These are phyloP conservation scores for Uria aalge DNA, from an alignment of 2,113 vertebrate genomes.

Conservation along the genomic window DNA sequence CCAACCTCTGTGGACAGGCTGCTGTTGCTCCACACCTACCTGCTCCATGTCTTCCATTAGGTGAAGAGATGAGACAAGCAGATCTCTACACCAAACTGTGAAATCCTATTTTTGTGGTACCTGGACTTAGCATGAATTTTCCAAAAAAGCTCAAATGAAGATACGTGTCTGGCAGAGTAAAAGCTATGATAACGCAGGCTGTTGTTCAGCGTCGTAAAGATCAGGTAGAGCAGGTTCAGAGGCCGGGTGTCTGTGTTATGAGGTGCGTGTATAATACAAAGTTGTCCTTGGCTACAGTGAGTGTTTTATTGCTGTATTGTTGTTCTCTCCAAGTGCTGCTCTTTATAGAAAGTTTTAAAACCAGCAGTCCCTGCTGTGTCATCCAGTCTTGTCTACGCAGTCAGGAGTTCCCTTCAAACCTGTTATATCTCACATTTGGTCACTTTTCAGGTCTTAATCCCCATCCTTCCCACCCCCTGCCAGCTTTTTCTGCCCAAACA, in stretches of 20 bases:
- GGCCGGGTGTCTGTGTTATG: neutral
- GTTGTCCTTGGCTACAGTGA: neutral
- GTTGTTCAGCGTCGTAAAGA: neutral
- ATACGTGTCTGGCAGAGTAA: neutral
- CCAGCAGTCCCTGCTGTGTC: neutral
- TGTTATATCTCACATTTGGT: neutral
- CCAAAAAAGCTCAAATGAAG: neutral
- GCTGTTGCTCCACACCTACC: neutral
- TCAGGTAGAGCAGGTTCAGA: constrained; percentile 13
- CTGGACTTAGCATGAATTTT: neutral
- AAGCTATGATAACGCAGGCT: neutral
- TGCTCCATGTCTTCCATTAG: neutral
- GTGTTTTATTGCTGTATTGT: neutral
- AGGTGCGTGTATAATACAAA: neutral
- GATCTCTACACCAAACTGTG: neutral
- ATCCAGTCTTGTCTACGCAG: neutral
- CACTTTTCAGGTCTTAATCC: neutral
- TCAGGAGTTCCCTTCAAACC: neutral
- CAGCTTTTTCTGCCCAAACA: neutral
- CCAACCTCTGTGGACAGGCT: neutral
- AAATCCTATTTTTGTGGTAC: neutral
- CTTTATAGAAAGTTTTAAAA: neutral
- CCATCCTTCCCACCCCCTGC: accelerated
- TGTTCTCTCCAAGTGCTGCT: neutral
- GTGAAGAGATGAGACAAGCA: neutral